A percentile compares a stretch with the other conserved stretches of the same genome.
Evolutionary conservation across 2,888 invertebrate genomes (phyloP).

Genomic region (Neoaliturus tenellus): DNA sequence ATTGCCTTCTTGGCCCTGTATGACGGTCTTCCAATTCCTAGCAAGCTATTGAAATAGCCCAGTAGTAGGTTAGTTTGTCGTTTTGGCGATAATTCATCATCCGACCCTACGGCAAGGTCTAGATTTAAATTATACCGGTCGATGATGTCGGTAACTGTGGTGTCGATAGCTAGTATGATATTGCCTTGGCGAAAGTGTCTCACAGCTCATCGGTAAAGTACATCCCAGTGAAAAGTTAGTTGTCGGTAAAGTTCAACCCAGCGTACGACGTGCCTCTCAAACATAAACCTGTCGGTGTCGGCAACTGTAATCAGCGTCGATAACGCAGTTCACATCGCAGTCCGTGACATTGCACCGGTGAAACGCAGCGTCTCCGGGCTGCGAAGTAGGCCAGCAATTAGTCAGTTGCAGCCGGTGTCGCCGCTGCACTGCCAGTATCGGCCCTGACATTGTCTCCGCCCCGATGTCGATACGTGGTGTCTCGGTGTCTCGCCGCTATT

Average conservation of each 20-base stretch:
- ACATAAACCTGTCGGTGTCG: conserved; percentile 9
- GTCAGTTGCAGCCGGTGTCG: conserved; percentile 7
- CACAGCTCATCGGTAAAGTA: neutral
- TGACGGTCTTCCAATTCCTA: neutral
- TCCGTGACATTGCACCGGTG: conserved; percentile 4
- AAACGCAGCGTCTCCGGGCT: neutral
- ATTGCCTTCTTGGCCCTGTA: too few species aligned
- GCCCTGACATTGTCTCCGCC: conserved; percentile 39
- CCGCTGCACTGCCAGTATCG: conserved; percentile 1
- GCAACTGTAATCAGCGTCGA: neutral
- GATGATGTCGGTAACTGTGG: neutral
- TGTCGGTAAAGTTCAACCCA: too few species aligned
- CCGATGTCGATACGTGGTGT: conserved; percentile 24
- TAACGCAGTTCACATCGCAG: neutral
- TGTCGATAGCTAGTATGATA: neutral
- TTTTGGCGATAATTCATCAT: too few species aligned
- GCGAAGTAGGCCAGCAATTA: neutral
- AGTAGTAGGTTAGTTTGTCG: neutral
- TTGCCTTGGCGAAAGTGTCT: neutral
- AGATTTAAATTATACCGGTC: too few species aligned
- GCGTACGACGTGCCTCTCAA: too few species aligned
- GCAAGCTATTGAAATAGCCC: neutral
- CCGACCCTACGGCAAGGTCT: too few species aligned
- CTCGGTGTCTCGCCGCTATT: conserved; percentile 17
- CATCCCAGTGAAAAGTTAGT: too few species aligned